phyloP scores from a whole-genome alignment of 2,113 vertebrate species.

The Rhynchomys soricoides region DNA sequence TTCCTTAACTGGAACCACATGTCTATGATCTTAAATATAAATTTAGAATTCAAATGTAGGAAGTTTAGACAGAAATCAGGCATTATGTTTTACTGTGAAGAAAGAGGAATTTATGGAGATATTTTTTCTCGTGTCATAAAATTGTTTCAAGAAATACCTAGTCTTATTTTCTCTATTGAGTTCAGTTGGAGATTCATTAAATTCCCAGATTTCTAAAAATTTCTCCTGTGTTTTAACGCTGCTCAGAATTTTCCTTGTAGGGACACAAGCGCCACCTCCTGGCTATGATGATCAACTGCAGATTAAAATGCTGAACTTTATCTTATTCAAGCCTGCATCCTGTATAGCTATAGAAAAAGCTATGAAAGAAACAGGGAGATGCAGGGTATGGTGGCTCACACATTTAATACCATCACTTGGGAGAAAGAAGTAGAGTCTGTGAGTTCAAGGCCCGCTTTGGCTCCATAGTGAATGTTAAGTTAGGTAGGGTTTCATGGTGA shows the following conservation, averaged over 20 bases:
- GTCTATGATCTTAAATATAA: neutral
- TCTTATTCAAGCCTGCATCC: neutral
- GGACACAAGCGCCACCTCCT: neutral
- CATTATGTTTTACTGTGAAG: neutral
- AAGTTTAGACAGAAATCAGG: neutral
- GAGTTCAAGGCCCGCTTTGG: neutral
- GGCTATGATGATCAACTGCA: neutral
- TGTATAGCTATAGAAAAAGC: neutral
- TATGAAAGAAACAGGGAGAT: neutral
- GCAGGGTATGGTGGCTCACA: neutral
- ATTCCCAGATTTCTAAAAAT: neutral
- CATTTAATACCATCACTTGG: neutral
- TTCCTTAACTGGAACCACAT: neutral
- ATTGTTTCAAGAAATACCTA: constrained; percentile 2
- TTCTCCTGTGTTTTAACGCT: neutral
- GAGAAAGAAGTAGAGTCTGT: neutral
- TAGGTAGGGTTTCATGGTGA: too few species aligned
- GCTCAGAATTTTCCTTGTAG: neutral
- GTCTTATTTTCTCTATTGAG: neutral
- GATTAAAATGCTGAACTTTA: neutral
- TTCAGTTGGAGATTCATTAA: neutral
- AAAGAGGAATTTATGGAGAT: neutral
- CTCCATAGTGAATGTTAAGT: neutral
- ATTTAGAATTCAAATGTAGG: neutral
- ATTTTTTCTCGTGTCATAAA: neutral